These are phyloP conservation scores for Xenopus tropicalis DNA, from an alignment of 2,113 vertebrate species.

Conservation along the genomic window DNA sequence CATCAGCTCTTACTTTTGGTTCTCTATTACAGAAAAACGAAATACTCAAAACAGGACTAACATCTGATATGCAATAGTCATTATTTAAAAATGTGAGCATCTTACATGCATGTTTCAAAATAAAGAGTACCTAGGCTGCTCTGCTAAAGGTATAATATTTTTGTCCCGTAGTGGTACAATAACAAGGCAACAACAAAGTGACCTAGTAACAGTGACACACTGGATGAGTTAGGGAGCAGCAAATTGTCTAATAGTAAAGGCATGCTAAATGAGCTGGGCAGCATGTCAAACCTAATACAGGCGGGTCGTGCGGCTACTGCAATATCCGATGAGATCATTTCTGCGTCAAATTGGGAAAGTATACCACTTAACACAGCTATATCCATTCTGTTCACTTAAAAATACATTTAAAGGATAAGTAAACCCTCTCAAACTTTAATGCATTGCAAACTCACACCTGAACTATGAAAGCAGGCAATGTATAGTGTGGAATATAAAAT, in stretches of 20 bases:
- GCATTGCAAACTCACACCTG: too few species aligned
- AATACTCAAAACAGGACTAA: background rate
- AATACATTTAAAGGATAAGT: too few species aligned
- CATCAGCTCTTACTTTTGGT: constrained; percentile 7
- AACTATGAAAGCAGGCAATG: too few species aligned
- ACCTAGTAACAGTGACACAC: background rate
- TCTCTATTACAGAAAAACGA: background rate
- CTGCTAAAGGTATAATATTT: background rate
- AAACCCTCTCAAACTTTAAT: too few species aligned
- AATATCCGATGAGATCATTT: background rate
- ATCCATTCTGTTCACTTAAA: too few species aligned
- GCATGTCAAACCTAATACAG: background rate
- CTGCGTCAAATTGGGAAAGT: background rate
- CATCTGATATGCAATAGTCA: background rate
- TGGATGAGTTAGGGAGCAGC: background rate
- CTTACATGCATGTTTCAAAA: background rate
- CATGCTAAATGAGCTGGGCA: background rate
- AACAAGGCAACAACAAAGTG: background rate
- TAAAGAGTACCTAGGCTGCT: background rate
- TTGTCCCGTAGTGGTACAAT: background rate
- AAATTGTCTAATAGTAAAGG: background rate
- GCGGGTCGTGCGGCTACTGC: background rate
- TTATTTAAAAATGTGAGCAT: background rate
- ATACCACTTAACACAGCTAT: too few species aligned
- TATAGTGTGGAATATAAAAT: too few species aligned